Evolutionary conservation across 92 coral and sea anemone species (phyloP).

Genomic region (Phenganax stokvisi): DNA sequence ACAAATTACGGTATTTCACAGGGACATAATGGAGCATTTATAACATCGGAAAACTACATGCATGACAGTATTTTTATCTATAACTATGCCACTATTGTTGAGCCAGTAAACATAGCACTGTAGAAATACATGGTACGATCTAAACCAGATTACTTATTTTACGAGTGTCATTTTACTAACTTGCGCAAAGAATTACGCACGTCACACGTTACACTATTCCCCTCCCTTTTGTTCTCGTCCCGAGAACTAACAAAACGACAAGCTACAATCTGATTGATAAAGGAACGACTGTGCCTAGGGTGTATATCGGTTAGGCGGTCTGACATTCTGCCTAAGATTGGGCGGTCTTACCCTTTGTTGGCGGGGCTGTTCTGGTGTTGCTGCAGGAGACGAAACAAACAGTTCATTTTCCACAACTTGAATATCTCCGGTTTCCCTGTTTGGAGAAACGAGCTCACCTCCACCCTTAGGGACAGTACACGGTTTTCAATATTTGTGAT

Average conservation of each 20-base stretch:
- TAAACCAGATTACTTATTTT: too few species aligned
- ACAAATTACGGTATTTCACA: too few species aligned
- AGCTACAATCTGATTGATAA: too few species aligned
- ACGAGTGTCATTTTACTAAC: too few species aligned
- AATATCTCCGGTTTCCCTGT: constrained; percentile 41
- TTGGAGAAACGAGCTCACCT: constrained; percentile 50
- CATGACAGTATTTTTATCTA: too few species aligned
- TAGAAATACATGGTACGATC: too few species aligned
- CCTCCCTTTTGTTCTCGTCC: constrained; percentile 5
- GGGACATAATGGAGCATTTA: too few species aligned
- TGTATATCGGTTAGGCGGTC: constrained; percentile 45
- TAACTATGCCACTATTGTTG: too few species aligned
- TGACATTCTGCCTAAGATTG: constrained; percentile 46
- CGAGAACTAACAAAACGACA: neutral
- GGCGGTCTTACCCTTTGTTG: constrained; percentile 41
- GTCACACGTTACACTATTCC: constrained; percentile 9
- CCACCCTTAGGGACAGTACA: constrained; percentile 34
- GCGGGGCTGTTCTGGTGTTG: constrained; percentile 35
- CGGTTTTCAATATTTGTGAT: constrained; percentile 50
- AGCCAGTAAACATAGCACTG: too few species aligned
- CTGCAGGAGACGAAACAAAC: constrained; percentile 31
- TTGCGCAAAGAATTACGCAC: too few species aligned
- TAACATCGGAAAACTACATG: too few species aligned
- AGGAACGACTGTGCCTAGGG: neutral
- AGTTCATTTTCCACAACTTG: constrained; percentile 47